phyloP scores from a whole-genome alignment of 2,113 vertebrate species.

The Cyrtonyx montezumae region DNA sequence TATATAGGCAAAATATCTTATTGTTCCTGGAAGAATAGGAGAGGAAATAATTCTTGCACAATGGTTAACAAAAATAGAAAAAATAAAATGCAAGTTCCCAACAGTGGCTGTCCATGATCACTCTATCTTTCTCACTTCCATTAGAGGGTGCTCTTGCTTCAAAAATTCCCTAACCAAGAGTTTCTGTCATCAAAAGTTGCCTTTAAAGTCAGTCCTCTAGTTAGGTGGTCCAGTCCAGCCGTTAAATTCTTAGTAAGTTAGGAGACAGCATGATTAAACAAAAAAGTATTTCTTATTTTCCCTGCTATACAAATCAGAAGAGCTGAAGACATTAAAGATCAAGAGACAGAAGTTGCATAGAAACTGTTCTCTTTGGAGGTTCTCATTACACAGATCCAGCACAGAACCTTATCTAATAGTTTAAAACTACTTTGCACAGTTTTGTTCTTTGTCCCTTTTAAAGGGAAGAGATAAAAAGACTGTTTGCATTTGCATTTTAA shows the following conservation, averaged over 20 bases:
- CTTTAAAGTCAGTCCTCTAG: slow-evolving; percentile 64
- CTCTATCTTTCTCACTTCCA: slow-evolving; percentile 1
- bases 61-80: background rate
- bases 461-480: background rate
- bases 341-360: slow-evolving; percentile 58
- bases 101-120: background rate
- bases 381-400: slow-evolving; percentile 57
- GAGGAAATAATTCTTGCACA: background rate
- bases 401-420: slow-evolving; percentile 12
- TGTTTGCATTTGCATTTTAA: slow-evolving; percentile 24
- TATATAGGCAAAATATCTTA: background rate
- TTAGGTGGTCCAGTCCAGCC: slow-evolving; percentile 77
- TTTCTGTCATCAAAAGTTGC: slow-evolving; percentile 41
- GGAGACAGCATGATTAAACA: slow-evolving; percentile 71
- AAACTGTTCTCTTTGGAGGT: slow-evolving; percentile 46
- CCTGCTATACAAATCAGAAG: slow-evolving; percentile 55
- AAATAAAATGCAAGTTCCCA: background rate
- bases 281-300: slow-evolving; percentile 76
- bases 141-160: slow-evolving; percentile 76
- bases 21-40: background rate
- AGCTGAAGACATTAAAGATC: slow-evolving; percentile 58
- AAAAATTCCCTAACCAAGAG: slow-evolving; percentile 1
- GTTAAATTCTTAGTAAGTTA: slow-evolving; percentile 66
- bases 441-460: slow-evolving; percentile 10
- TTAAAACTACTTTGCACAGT: slow-evolving; percentile 15